phyloP scores from a whole-genome alignment of 2,113 vertebrate genomes.

The Uropsilus gracilis region DNA sequence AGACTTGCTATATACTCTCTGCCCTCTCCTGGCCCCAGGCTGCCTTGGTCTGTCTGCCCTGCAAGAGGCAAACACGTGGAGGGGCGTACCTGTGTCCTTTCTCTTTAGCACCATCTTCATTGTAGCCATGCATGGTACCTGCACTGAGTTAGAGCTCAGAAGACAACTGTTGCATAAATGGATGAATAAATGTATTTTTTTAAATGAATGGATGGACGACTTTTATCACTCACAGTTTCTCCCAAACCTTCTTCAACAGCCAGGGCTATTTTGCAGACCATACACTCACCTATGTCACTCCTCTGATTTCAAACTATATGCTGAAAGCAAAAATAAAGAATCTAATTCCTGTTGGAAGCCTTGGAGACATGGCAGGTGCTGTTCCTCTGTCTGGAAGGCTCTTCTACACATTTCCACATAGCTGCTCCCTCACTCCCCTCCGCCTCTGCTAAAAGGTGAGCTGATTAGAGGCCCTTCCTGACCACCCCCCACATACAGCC shows the following conservation, averaged over 20 bases:
- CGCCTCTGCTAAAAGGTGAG: not conserved
- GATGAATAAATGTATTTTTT: not conserved
- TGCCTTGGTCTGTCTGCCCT: not conserved
- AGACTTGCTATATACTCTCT: not conserved
- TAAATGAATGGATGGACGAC: not conserved
- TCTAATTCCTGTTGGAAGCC: too few relatives aligned
- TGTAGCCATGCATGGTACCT: not conserved
- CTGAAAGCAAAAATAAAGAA: not conserved
- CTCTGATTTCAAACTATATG: not conserved
- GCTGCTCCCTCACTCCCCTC: not conserved
- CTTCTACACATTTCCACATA: not conserved
- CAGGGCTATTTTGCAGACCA: not conserved
- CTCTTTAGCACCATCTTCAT: not conserved
- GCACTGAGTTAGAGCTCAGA: not conserved
- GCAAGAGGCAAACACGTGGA: not conserved
- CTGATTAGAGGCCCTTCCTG: not conserved
- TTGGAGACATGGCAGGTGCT: not conserved
- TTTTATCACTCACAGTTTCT: not conserved
- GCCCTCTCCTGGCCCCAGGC: not conserved
- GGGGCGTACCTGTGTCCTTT: not conserved
- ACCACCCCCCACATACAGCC: not conserved
- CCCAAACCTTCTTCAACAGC: not conserved
- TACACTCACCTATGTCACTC: not conserved
- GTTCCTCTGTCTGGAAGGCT: not conserved
- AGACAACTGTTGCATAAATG: not conserved